Evolutionary conservation across 1,140 invertebrate species (phyloP).

Genomic region (Achatina immaculata): DNA sequence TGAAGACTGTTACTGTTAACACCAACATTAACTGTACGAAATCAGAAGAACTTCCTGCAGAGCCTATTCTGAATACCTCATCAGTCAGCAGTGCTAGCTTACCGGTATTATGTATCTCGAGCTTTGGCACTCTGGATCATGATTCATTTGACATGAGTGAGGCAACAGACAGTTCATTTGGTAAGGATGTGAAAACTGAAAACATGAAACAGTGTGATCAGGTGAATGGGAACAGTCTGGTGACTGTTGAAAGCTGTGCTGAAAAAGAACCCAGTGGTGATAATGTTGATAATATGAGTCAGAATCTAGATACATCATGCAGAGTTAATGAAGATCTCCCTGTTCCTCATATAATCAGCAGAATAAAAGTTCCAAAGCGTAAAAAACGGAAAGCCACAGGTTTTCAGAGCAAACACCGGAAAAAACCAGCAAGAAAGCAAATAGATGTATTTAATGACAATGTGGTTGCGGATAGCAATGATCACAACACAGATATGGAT

Average conservation of each 20-base stretch:
- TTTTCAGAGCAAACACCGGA: slow-evolving; percentile 4
- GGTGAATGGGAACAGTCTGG: neutral
- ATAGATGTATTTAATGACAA: neutral
- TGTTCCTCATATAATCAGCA: neutral
- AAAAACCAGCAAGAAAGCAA: slow-evolving; percentile 24
- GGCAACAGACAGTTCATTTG: neutral
- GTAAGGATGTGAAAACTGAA: neutral
- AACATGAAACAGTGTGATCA: neutral
- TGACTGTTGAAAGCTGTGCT: neutral
- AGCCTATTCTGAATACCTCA: neutral
- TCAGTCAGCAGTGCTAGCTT: neutral
- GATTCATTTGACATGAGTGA: neutral
- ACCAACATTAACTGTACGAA: neutral
- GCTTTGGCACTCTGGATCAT: neutral
- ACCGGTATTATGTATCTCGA: neutral
- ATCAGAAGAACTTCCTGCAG: neutral
- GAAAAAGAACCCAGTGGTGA: neutral
- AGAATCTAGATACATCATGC: neutral
- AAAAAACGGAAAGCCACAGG: slow-evolving; percentile 21
- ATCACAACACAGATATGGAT: neutral
- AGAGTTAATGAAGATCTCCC: neutral
- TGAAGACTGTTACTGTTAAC: neutral
- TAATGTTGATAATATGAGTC: neutral
- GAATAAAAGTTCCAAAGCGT: neutral
- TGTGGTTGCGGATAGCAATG: neutral